Conservation (phyloP, 2,113 vertebrate species). For the Ramphastos sulfuratus region DNA sequence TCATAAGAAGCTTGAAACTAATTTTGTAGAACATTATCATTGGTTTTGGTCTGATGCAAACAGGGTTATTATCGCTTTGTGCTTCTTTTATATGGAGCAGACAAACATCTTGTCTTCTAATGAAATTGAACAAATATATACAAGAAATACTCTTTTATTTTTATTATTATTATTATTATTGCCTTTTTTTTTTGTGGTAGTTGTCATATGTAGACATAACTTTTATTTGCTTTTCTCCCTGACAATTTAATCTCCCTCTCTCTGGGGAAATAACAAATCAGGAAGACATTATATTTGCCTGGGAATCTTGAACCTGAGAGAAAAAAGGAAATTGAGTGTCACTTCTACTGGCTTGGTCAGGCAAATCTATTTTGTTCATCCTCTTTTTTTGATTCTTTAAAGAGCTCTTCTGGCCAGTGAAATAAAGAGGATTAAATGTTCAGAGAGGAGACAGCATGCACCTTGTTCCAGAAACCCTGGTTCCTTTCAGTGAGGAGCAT, state of each 20-base stretch:
- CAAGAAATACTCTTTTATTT: conserved; percentile 5
- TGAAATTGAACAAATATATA: conserved; percentile 23
- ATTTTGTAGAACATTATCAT: background rate
- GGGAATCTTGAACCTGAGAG: background rate
- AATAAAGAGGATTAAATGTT: background rate
- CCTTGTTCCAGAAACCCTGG: background rate
- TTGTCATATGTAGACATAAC: background rate
- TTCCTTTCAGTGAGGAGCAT: background rate
- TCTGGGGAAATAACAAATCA: conserved; percentile 31
- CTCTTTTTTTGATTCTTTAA: background rate
- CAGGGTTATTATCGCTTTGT: background rate
- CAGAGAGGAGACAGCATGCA: background rate
- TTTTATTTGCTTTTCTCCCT: conserved; percentile 11
- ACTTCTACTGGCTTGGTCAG: background rate
- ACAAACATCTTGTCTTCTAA: background rate
- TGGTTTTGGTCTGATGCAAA: background rate
- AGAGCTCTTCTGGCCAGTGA: background rate
- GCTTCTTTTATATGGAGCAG: background rate
- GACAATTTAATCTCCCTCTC: background rate
- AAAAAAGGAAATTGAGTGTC: background rate
- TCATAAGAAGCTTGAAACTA: background rate
- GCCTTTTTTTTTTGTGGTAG: background rate
- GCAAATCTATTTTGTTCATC: background rate
- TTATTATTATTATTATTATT: background rate
- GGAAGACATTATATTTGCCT: background rate